Evolutionary conservation across 1,140 invertebrate species (phyloP).

Genomic region (Ectropis grisescens): DNA sequence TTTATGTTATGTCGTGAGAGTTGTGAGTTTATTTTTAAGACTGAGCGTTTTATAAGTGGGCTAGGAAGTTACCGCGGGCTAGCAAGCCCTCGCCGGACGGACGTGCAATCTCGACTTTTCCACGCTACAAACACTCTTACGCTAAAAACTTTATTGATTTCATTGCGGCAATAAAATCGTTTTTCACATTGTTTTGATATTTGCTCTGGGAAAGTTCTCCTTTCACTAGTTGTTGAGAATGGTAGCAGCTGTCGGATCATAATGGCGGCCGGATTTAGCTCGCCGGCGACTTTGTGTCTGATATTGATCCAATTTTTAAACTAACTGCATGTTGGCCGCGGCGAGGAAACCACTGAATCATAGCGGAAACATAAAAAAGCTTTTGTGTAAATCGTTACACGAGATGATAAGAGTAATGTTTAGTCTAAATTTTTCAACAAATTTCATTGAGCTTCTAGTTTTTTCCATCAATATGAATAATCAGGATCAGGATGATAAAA

Average conservation of each 20-base stretch:
- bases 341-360: too few species aligned
- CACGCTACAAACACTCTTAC: constrained; percentile 15
- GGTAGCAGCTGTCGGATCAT: background rate
- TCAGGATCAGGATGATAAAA: too few species aligned
- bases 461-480: too few species aligned
- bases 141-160: constrained; percentile 12
- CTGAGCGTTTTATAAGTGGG: constrained; percentile 52
- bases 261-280: background rate
- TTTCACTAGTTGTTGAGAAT: constrained; percentile 6
- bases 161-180: constrained; percentile 12
- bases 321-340: too few species aligned
- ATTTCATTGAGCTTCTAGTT: too few species aligned
- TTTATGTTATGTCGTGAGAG: constrained; percentile 26
- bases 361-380: too few species aligned
- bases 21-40: constrained; percentile 52
- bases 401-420: too few species aligned
- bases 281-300: too few species aligned
- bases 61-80: constrained; percentile 39
- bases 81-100: constrained; percentile 20
- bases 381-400: too few species aligned
- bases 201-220: constrained; percentile 12
- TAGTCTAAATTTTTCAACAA: too few species aligned
- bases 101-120: constrained; percentile 29
- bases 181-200: constrained; percentile 9
- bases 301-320: too few species aligned